Base-by-base conservation (phyloP, 2,888 invertebrate species). In the Mactromeris polynyma region DNA sequence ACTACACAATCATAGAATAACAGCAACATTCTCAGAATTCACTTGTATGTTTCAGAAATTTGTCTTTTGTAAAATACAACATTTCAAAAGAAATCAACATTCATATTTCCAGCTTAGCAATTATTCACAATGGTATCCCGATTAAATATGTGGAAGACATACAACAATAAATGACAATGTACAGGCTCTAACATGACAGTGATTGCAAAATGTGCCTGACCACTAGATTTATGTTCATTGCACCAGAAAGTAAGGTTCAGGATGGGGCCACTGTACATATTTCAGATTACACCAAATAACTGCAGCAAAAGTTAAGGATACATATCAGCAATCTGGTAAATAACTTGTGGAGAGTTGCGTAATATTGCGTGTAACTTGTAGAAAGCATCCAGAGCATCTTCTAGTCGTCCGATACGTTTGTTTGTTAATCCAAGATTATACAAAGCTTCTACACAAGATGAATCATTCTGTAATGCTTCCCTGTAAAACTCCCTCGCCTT, bases 361-460 rank as follows among this genome's bases (percentile, higher is more conserved):
- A 98, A 97, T 89, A 98, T 98, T 85, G 97, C 97, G 95, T 98
- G 98, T 82, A 98, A 97, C 96, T 98, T 98, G 97, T 98, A 98
- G 96, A 98, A 98, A 94, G 98, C 98, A 92, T 98, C 98, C 83
- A 98, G 97, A 6, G 98, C 98, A 94, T 98, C 98, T 85, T 98
- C 98, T 89, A 97, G 97, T 93, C 98, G 97, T 26, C 97, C 97
- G 93, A 98, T 97, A 88, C 97, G 97, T 95, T 98, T 98, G 94
- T 98, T 97, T 77, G 98, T 97, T 89, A 98, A 96, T 85, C 98
- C 98, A 89, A 98, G 97, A 97, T 98, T 98, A 95, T 98, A 98
- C 51, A 98, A 97, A 0, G 98, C 98, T 97, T 98, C 98, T 51
- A 98, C 98, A 96, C 98, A 98, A 40, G 98, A 98, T 0, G 98